Conservation (phyloP, 2,888 invertebrate genomes). For the Tachina lurida region DNA sequence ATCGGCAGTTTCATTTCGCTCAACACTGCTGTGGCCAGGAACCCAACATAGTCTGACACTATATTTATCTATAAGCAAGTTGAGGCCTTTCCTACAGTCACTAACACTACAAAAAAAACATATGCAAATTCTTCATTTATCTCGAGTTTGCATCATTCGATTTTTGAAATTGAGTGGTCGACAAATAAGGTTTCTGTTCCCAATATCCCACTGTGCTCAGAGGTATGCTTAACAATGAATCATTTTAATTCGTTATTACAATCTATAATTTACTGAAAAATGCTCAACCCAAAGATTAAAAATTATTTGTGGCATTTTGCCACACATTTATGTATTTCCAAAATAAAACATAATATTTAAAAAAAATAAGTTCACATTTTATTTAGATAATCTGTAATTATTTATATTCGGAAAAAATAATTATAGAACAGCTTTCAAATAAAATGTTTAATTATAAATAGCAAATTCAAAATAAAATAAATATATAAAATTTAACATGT, state of each 20-base stretch:
- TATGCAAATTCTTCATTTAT: no score
- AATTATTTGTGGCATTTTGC: conserved; percentile 2
- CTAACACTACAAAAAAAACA: no score
- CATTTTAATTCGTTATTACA: background rate
- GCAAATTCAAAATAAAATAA: background rate
- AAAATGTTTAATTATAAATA: conserved; percentile 11
- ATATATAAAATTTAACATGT: background rate
- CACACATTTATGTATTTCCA: background rate
- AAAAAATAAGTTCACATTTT: background rate
- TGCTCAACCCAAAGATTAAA: background rate
- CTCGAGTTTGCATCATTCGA: no score
- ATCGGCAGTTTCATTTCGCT: no score
- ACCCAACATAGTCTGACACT: no score
- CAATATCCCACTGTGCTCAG: background rate
- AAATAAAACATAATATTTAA: background rate
- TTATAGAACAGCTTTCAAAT: conserved; percentile 3
- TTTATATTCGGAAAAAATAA: conserved; percentile 1
- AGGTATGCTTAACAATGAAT: background rate
- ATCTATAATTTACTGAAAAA: background rate
- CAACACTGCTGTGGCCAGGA: no score
- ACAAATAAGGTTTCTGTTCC: background rate
- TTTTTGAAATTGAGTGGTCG: no score
- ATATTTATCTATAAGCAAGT: no score
- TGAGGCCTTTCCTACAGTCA: no score
- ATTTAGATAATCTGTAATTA: conserved; percentile 26